Base-by-base conservation (phyloP, 2,888 invertebrate species). In the Phymatocera aterrima region DNA sequence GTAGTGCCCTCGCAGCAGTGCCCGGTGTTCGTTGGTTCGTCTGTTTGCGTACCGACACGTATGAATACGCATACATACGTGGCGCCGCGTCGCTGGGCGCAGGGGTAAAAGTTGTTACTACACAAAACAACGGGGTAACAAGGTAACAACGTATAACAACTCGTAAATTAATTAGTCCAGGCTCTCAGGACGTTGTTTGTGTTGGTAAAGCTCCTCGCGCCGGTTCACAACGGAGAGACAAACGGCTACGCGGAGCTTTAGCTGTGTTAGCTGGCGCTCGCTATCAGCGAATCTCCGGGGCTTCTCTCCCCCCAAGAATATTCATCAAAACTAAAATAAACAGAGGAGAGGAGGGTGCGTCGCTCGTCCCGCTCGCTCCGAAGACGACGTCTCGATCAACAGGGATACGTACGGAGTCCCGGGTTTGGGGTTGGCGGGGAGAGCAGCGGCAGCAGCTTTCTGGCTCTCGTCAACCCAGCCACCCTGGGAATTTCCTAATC, bases 151-250 rank as follows among this genome's bases (percentile, higher is more conserved):
- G 15, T 72, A 75, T 83, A 82, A 85, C 85, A 85, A 85, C 85
- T 85, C 85, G 84, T 85, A 84, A 85, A 85, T 85, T 85, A 85
- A 85, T 85, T 85, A 85, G 83, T 75, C 75, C 84, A 80, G 80
- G 82, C 84, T 85, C 81, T 64, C 79, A 77, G 79, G 57, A 24
- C 77, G 80, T 72, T 85, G 84, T 85, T 85, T 85, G 85, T 83
- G 82, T 84, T 85, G 82, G 85, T 84, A 84, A 84, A 81, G 72
- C 75, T 75, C 57, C 60, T 28, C 54, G 37, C 54, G 18, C n/a
- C n/a, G n/a, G n/a, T 43, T 57, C 75, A 31, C 21, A 54, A 48
- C 85, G 82, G 85, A 85, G n/a, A n/a, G 85, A 85, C 84, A 85
- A 85, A 85, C 85, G 85, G 75, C 75, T 51, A 51, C 46, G 68